These are phyloP conservation scores for Diarsia rubi DNA, from an alignment of 2,888 invertebrate species.

Conservation along the genomic window DNA sequence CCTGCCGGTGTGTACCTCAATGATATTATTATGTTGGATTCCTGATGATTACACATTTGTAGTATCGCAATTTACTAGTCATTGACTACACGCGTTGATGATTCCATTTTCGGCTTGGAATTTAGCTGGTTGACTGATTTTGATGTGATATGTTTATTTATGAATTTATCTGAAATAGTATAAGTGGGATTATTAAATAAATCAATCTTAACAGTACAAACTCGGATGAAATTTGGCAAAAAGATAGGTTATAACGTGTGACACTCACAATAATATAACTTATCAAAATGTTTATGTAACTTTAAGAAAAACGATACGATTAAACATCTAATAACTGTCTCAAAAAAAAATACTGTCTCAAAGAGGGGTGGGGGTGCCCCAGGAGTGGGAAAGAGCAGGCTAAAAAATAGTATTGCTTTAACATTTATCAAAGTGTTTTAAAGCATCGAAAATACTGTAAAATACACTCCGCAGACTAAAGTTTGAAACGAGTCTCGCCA, in stretches of 20 bases:
- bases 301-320: not conserved
- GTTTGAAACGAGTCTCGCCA: slow-evolving; percentile 29
- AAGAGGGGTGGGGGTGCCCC: too few species aligned
- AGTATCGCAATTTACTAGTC: slow-evolving; percentile 28
- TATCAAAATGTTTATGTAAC: not conserved
- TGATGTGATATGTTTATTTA: slow-evolving; percentile 1
- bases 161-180: not conserved
- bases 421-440: too few species aligned
- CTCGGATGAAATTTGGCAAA: too few species aligned
- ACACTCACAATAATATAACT: not conserved
- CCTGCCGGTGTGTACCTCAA: slow-evolving; percentile 56
- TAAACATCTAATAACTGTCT: not conserved
- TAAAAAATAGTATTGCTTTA: too few species aligned
- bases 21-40: slow-evolving; percentile 39
- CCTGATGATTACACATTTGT: slow-evolving; percentile 35
- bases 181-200: not conserved
- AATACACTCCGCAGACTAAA: slow-evolving; percentile 22
- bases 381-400: not conserved
- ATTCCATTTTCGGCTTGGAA: slow-evolving; percentile 32
- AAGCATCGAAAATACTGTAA: not conserved
- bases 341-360: too few species aligned
- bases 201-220: too few species aligned
- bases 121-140: slow-evolving; percentile 12
- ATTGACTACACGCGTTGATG: slow-evolving; percentile 16
- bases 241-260: too few species aligned